Evolutionary conservation across 2,888 invertebrate species (phyloP).

Genomic region (Barypeithes pellucidus): DNA sequence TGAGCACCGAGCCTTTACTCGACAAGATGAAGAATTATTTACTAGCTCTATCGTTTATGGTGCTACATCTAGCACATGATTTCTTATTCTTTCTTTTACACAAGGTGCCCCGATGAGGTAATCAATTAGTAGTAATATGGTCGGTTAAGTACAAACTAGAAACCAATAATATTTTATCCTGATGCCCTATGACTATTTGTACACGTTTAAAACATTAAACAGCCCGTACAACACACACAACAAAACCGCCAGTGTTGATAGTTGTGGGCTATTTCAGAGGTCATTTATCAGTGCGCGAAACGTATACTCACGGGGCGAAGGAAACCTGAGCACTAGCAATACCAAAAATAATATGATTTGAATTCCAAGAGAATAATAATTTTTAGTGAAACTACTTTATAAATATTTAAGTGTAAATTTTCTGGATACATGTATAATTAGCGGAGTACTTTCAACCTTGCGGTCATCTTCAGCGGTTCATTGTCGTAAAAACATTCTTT

Average conservation of each 20-base stretch:
- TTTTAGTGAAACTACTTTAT: too few species aligned
- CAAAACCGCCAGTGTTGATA: slow-evolving; percentile 48
- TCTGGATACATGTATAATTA: too few species aligned
- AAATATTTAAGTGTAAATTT: too few species aligned
- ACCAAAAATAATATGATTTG: neutral
- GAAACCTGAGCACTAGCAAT: neutral
- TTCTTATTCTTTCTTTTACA: too few species aligned
- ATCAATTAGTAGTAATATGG: neutral
- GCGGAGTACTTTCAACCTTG: too few species aligned
- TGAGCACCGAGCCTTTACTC: too few species aligned
- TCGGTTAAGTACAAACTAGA: neutral
- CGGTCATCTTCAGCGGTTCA: too few species aligned
- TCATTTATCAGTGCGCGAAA: slow-evolving; percentile 46
- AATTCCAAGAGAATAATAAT: neutral
- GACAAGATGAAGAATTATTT: too few species aligned
- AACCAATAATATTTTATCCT: neutral
- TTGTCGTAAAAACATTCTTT: too few species aligned
- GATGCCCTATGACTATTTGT: neutral
- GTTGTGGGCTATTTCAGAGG: slow-evolving; percentile 51
- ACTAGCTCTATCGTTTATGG: too few species aligned
- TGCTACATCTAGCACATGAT: too few species aligned
- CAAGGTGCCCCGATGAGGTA: too few species aligned
- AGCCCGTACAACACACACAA: slow-evolving; percentile 44
- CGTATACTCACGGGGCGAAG: slow-evolving; percentile 1
- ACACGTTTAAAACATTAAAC: slow-evolving; percentile 40